Conservation (phyloP, 2,113 vertebrate genomes). For the Lophius piscatorius region DNA sequence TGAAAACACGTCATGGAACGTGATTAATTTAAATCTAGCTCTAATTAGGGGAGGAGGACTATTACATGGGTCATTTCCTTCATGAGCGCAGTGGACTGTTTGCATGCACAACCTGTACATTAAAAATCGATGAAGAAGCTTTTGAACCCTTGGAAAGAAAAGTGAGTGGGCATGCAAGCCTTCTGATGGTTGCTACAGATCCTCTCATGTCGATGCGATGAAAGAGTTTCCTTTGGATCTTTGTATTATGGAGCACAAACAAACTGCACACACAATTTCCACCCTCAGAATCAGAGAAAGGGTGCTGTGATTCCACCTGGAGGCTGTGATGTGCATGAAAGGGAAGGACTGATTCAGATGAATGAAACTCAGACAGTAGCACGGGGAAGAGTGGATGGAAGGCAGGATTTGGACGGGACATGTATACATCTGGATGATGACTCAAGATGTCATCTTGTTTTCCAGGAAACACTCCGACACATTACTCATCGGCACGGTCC, state of each 20-base stretch:
- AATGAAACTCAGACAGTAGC: not conserved
- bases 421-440: slow-evolving; percentile 24
- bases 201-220: no score
- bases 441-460: slow-evolving; percentile 37
- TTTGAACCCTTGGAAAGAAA: no score
- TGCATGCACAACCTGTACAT: not conserved
- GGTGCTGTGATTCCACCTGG: not conserved
- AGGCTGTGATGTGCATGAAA: not conserved
- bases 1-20: not conserved
- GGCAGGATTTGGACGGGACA: no score
- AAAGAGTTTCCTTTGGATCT: no score
- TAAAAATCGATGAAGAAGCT: no score
- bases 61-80: not conserved
- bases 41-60: not conserved
- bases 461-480: slow-evolving; percentile 9
- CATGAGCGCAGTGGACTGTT: not conserved
- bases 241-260: no score
- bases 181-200: not conserved
- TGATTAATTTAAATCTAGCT: not conserved
- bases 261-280: no score
- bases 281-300: not conserved
- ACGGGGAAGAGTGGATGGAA: not conserved
- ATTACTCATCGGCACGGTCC: slow-evolving; percentile 14
- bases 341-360: no score
- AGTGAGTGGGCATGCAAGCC: not conserved